Base-by-base conservation (phyloP, 1,140 invertebrate species). In the Thrips palmi region DNA sequence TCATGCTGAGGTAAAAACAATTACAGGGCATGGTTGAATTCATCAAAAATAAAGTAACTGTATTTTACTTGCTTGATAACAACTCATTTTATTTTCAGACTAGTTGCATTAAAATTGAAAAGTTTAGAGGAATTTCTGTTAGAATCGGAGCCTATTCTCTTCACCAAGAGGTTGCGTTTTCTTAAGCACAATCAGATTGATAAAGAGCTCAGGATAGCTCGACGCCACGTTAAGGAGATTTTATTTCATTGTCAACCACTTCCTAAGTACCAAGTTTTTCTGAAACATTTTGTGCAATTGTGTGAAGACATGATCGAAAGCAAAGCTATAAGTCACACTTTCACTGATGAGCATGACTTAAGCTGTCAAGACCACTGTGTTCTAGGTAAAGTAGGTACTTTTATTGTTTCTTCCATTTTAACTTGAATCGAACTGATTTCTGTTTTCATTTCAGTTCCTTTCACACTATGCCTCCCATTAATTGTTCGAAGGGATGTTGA, bases 361-460 rank as follows among this genome's bases (percentile, higher is more conserved):
- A 18, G 8, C 10, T 35, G 33, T 22, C 14, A n/a, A 10, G 6
- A 35, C 2, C 25, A 35, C 25, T 20, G 12, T n/a, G 22, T 19
- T 10, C 22, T 12, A 35, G 33, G 33, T 35, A 33, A n/a, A n/a
- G n/a, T n/a, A n/a, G n/a, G n/a, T n/a, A n/a, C n/a, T n/a, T n/a
- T n/a, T n/a, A n/a, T n/a, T n/a, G n/a, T n/a, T n/a, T n/a, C n/a
- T n/a, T n/a, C n/a, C n/a, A n/a, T n/a, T n/a, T n/a, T n/a, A n/a
- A n/a, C n/a, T n/a, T n/a, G n/a, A n/a, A n/a, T n/a, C n/a, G n/a
- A n/a, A n/a, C n/a, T n/a, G n/a, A n/a, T n/a, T n/a, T n/a, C n/a
- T n/a, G n/a, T n/a, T n/a, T n/a, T n/a, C 8, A 15, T 35, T 35
- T 3, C 33, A 35, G 33, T 35, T 12, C 33, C 33, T 22, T 35